Percentiles rank a stretch among this genome's conserved stretches.
phyloP scores from a whole-genome alignment of 2,797 vertebrate genomes.

The Gallinago stenura region DNA sequence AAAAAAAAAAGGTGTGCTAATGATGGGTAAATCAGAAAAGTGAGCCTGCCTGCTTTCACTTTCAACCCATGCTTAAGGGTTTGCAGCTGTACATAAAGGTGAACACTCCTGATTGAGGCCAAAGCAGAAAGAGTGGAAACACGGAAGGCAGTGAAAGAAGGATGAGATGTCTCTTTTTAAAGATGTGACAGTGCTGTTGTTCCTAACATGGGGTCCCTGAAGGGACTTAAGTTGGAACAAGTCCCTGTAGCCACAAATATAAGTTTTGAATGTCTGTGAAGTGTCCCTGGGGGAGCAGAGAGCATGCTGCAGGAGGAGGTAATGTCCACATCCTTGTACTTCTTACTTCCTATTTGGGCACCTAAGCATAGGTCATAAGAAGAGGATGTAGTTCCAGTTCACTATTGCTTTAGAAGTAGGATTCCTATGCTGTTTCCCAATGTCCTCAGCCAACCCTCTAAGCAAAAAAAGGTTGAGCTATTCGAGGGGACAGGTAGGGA shows the following conservation, averaged over 20 bases:
- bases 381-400: not conserved
- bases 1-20: not conserved
- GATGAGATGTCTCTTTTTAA: not conserved
- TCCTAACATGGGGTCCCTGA: not conserved
- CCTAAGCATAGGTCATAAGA: not conserved
- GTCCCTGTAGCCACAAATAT: not conserved
- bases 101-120: not conserved
- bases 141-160: not conserved
- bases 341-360: not conserved
- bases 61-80: not conserved
- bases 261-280: not conserved
- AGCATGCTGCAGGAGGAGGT: not conserved
- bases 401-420: not conserved
- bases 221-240: not conserved
- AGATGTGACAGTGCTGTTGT: not conserved
- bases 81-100: not conserved
- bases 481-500: not conserved
- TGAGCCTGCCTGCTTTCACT: not conserved
- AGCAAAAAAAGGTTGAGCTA: not conserved
- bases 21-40: not conserved
- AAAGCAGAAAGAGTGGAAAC: not conserved
- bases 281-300: not conserved
- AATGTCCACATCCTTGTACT: not conserved
- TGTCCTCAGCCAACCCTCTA: slow-evolving; percentile 31
- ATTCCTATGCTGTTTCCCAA: not conserved